A percentile compares a stretch with the other conserved stretches of the same genome.
Evolutionary conservation across 2,797 vertebrate genomes (phyloP).

Genomic region (Scolopax rusticola): DNA sequence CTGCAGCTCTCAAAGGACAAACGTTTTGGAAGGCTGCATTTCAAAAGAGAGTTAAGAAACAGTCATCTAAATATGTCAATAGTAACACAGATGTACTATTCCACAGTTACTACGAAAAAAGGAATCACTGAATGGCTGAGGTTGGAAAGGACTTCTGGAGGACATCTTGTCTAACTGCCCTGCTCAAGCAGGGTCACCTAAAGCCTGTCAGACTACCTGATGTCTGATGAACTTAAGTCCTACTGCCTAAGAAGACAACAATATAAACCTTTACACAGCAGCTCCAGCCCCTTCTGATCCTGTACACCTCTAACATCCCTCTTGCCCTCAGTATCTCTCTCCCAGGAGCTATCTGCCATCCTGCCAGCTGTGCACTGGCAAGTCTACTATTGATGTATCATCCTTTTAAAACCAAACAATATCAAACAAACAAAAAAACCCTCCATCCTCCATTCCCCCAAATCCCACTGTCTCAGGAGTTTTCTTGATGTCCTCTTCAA

Average conservation of each 20-base stretch:
- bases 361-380: neutral
- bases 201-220: neutral
- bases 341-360: neutral
- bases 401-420: neutral
- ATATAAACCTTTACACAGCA: neutral
- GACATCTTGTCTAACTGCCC: neutral
- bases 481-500: neutral
- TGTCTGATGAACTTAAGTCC: neutral
- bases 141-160: neutral
- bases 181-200: neutral
- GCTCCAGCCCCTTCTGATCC: neutral
- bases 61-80: neutral
- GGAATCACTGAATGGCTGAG: neutral
- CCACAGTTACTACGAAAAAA: neutral
- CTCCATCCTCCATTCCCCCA: neutral
- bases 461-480: neutral
- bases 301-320: neutral
- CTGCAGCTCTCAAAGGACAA: neutral
- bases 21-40: neutral
- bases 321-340: neutral
- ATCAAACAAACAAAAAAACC: neutral
- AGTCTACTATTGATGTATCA: neutral
- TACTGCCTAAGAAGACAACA: neutral
- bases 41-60: neutral
- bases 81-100: neutral